A percentile compares a stretch with the other conserved stretches of the same genome.
Evolutionary conservation across 2,113 vertebrate species (phyloP).

Genomic region (Mus pahari): DNA sequence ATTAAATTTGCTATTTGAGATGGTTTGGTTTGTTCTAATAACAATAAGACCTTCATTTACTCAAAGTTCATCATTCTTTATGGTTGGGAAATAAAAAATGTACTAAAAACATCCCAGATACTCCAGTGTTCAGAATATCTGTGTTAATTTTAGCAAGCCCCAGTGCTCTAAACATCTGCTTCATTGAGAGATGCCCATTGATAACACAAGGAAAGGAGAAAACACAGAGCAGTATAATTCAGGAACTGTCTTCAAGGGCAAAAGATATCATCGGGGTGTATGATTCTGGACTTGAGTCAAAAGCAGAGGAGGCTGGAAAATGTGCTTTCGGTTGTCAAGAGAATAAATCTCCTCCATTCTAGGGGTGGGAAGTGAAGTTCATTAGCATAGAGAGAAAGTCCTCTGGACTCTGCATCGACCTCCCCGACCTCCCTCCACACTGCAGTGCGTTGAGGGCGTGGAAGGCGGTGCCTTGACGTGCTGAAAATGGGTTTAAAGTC

Average conservation of each 20-base stretch:
- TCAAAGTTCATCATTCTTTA: conserved; percentile 62
- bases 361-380: not conserved
- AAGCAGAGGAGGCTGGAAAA: conserved; percentile 46
- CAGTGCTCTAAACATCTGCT: conserved; percentile 34
- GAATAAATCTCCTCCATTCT: conserved; percentile 49
- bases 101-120: conserved; percentile 67
- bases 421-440: not conserved
- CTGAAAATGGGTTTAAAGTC: not conserved
- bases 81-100: conserved; percentile 46
- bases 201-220: not conserved
- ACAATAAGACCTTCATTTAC: conserved; percentile 44
- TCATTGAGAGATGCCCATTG: conserved; percentile 21
- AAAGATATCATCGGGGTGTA: conserved; percentile 14
- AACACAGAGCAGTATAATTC: not conserved
- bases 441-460: not conserved
- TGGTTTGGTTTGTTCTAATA: conserved; percentile 52
- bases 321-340: conserved; percentile 32
- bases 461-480: not conserved
- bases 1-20: conserved; percentile 57
- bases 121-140: conserved; percentile 41
- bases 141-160: conserved; percentile 64
- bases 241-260: conserved; percentile 55
- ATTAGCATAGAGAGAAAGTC: not conserved
- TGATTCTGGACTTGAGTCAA: conserved; percentile 49
- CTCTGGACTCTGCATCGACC: not conserved